These are phyloP conservation scores for Miniopterus natalensis DNA, from an alignment of 2,113 vertebrate species.

Conservation along the genomic window DNA sequence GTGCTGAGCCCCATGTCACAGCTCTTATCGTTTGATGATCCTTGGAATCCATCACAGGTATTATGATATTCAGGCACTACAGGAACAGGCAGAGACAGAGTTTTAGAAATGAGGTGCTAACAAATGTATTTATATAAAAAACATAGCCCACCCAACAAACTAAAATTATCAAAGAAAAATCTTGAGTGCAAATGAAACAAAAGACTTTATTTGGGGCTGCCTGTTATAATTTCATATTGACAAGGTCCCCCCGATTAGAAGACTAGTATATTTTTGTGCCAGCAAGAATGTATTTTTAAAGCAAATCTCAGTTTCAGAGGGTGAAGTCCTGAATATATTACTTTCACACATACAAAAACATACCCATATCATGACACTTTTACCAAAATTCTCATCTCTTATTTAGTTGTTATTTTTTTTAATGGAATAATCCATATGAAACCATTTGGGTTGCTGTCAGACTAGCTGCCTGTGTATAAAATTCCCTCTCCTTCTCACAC, in stretches of 20 bases:
- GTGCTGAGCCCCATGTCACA: background rate
- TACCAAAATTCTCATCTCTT: slow-evolving; percentile 69
- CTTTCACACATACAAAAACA: slow-evolving; percentile 43
- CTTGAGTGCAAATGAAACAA: background rate
- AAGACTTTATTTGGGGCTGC: slow-evolving; percentile 44
- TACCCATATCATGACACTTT: slow-evolving; percentile 46
- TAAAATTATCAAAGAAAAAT: slow-evolving; percentile 1
- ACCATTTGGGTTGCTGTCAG: slow-evolving; percentile 64
- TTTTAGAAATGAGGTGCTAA: background rate
- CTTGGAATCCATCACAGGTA: slow-evolving; percentile 37
- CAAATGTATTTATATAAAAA: background rate
- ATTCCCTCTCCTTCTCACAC: slow-evolving; percentile 52
- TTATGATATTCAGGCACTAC: background rate
- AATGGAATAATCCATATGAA: slow-evolving; percentile 78
- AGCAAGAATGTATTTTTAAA: slow-evolving; percentile 74
- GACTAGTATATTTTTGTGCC: slow-evolving; percentile 57
- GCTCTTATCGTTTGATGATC: slow-evolving; percentile 5
- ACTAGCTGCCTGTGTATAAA: slow-evolving; percentile 53
- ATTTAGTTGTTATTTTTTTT: slow-evolving; percentile 75
- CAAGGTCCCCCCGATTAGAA: slow-evolving; percentile 55
- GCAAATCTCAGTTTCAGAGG: slow-evolving; percentile 65
- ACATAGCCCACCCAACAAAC: background rate
- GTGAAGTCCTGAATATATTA: slow-evolving; percentile 60
- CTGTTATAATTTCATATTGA: background rate
- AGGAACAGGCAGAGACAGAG: background rate